Evolutionary conservation across 2,113 vertebrate genomes (phyloP).

Genomic region (Bostrychus sinensis): DNA sequence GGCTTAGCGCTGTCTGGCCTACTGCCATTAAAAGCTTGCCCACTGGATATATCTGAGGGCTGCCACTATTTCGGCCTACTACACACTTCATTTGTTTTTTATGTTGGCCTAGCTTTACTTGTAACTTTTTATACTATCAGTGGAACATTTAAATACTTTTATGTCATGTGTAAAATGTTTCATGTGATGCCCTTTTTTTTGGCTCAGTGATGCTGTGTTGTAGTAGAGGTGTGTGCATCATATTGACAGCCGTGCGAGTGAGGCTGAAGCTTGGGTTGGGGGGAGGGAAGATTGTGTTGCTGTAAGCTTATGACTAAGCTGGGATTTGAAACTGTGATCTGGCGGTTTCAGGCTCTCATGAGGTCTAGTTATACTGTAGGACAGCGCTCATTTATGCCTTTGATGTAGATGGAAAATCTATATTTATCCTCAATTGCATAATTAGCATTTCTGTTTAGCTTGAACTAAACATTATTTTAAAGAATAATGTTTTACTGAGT

Average conservation of each 20-base stretch:
- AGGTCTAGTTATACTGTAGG: conserved; percentile 19
- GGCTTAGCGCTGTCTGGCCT: conserved; percentile 71
- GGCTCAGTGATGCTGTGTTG: conserved; percentile 10
- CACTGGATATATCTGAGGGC: conserved; percentile 18
- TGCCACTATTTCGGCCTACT: conserved; percentile 22
- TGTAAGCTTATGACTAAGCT: conserved; percentile 72
- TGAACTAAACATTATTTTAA: background rate
- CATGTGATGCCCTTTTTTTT: background rate
- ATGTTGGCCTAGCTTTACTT: no score
- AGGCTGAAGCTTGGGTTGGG: conserved; percentile 42
- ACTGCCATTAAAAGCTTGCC: conserved; percentile 59
- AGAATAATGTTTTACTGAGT: background rate
- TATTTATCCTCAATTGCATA: conserved; percentile 26
- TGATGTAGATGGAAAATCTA: conserved; percentile 15
- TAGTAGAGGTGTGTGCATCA: conserved; percentile 37
- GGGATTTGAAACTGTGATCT: conserved; percentile 79
- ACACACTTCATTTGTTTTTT: no score
- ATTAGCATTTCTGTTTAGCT: background rate
- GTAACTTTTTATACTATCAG: background rate
- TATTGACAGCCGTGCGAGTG: conserved; percentile 27
- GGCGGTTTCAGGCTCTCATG: conserved; percentile 59
- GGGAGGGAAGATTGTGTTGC: conserved; percentile 64
- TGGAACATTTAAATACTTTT: no score
- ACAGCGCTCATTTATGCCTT: conserved; percentile 44
- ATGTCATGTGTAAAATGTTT: background rate